These are phyloP conservation scores for Zosterops borbonicus DNA, from an alignment of 2,113 vertebrate species.

Conservation along the genomic window DNA sequence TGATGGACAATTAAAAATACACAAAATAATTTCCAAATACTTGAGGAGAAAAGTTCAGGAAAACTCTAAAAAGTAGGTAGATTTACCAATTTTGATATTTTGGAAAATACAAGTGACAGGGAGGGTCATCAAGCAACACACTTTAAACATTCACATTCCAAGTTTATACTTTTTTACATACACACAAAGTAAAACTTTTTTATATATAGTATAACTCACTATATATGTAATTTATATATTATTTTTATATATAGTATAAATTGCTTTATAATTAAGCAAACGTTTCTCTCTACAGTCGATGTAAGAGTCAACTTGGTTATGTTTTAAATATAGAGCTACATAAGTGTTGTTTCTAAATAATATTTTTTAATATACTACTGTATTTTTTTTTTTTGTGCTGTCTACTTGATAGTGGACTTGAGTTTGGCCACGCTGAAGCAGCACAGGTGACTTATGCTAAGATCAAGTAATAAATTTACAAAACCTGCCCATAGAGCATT, in stretches of 20 bases:
- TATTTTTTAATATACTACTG: neutral
- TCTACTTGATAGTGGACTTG: neutral
- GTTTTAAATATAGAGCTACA: neutral
- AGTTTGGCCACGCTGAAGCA: neutral
- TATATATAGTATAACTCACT: neutral
- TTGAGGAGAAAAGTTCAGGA: neutral
- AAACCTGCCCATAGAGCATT: neutral
- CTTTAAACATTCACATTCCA: neutral
- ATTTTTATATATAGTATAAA: too few relatives aligned
- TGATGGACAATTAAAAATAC: neutral
- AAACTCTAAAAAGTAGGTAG: neutral
- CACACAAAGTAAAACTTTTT: neutral
- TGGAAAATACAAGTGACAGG: neutral
- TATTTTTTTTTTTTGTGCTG: neutral
- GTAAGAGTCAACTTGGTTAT: neutral
- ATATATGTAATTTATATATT: too few relatives aligned
- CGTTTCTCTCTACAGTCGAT: fast-evolving
- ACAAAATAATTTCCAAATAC: neutral
- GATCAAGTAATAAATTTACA: neutral
- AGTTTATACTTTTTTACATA: neutral
- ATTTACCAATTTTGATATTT: neutral
- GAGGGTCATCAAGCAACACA: neutral
- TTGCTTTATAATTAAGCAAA: neutral
- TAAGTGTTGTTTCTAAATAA: neutral
- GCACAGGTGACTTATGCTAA: neutral